phyloP scores from a whole-genome alignment of 2,888 invertebrate genomes.

The Cacoxenus indagator region DNA sequence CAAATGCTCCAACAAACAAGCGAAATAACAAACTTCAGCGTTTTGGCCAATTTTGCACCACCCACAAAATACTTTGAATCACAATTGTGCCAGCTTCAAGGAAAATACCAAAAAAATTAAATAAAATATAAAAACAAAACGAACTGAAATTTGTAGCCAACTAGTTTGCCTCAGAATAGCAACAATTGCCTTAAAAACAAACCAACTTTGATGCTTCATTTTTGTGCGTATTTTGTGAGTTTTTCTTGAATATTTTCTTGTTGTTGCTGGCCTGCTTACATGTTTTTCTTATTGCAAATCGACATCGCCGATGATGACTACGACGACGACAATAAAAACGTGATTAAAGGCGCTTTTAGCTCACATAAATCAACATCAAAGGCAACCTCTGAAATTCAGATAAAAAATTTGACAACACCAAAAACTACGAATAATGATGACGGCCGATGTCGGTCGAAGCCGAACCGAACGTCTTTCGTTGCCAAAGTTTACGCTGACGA shows the following conservation, averaged over 20 bases:
- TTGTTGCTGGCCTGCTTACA: slow-evolving; percentile 21
- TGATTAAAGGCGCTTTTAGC: slow-evolving; percentile 59
- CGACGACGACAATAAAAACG: slow-evolving; percentile 58
- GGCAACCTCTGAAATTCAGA: slow-evolving; percentile 16
- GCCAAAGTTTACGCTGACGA: slow-evolving; percentile 42
- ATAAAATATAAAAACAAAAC: neutral
- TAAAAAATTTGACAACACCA: slow-evolving; percentile 35
- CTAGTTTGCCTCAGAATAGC: neutral
- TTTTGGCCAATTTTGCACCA: slow-evolving; percentile 51
- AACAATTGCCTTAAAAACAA: slow-evolving; percentile 1
- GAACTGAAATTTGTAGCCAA: slow-evolving; percentile 2
- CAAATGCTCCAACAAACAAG: slow-evolving; percentile 31
- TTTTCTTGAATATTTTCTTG: slow-evolving; percentile 1
- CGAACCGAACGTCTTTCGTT: too few relatives aligned
- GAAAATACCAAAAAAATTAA: neutral
- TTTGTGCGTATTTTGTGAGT: neutral
- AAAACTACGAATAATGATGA: slow-evolving; percentile 25
- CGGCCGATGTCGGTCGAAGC: slow-evolving; percentile 22
- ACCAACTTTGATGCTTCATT: neutral
- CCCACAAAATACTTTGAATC: slow-evolving; percentile 38
- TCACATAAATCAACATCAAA: slow-evolving; percentile 27
- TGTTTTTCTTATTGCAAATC: slow-evolving; percentile 42
- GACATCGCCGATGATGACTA: neutral
- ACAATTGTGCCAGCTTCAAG: slow-evolving; percentile 27
- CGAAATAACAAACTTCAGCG: slow-evolving; percentile 51